Conservation (phyloP, 2,113 vertebrate genomes). For the Perca fluviatilis region DNA sequence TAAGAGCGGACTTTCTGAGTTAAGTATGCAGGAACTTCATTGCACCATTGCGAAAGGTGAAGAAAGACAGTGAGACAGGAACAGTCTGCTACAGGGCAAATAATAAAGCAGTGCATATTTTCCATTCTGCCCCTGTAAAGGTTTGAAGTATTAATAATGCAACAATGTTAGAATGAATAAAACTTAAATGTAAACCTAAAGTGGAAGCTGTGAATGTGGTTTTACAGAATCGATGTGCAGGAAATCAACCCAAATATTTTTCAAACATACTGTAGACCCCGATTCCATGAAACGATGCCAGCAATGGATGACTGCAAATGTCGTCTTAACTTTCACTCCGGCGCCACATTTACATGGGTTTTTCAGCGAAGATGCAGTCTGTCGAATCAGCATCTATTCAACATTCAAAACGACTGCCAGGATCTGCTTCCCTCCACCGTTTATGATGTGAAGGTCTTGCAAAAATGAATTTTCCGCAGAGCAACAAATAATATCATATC, state of each 20-base stretch:
- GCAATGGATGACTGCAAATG: slow-evolving; percentile 18
- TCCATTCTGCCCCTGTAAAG: slow-evolving; percentile 21
- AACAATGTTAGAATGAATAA: slow-evolving; percentile 15
- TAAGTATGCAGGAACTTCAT: not conserved
- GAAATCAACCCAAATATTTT: not conserved
- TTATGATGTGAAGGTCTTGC: slow-evolving; percentile 34
- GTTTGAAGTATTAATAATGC: slow-evolving; percentile 32
- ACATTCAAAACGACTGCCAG: slow-evolving; percentile 19
- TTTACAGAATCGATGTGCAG: not conserved
- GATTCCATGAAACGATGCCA: not conserved
- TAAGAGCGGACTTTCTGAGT: slow-evolving; percentile 18
- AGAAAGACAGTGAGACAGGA: slow-evolving; percentile 4
- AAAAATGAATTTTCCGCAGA: slow-evolving; percentile 41
- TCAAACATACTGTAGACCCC: not conserved
- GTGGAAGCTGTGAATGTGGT: slow-evolving; percentile 12
- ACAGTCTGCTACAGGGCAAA: slow-evolving; percentile 2
- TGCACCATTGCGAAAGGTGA: not conserved
- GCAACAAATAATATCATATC: slow-evolving; percentile 54
- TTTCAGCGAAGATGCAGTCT: slow-evolving; percentile 14
- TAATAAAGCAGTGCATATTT: slow-evolving; percentile 4
- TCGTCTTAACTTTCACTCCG: slow-evolving; percentile 10
- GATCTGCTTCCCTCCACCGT: slow-evolving; percentile 19
- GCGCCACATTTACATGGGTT: slow-evolving; percentile 18
- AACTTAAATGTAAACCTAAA: slow-evolving; percentile 9
- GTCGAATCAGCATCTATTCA: slow-evolving; percentile 48